Conservation (phyloP, 1,140 invertebrate genomes). For the Hycleus cichorii region DNA sequence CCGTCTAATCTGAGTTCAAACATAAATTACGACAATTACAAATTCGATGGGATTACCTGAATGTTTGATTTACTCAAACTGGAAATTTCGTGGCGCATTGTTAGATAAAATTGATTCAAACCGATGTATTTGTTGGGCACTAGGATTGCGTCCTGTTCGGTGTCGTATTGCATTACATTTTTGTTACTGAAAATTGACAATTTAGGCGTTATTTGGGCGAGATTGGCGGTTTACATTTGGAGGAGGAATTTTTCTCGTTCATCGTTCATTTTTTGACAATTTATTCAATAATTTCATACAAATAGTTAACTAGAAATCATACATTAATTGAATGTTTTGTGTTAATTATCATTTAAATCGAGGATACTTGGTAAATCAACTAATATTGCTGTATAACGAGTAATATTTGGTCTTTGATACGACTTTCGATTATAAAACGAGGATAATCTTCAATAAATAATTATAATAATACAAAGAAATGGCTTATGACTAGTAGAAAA, state of each 20-base stretch:
- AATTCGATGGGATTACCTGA: background rate
- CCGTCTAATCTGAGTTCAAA: background rate
- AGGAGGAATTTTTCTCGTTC: too few relatives aligned
- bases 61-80: background rate
- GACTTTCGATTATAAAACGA: too few relatives aligned
- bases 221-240: too few relatives aligned
- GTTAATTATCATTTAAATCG: too few relatives aligned
- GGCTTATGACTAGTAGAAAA: constrained; percentile 16
- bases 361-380: too few relatives aligned
- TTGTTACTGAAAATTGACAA: constrained; percentile 1
- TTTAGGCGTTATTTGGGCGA: too few relatives aligned
- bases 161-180: constrained; percentile 4
- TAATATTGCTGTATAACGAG: too few relatives aligned
- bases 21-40: background rate
- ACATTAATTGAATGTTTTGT: too few relatives aligned
- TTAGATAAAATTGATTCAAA: background rate
- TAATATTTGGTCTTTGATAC: too few relatives aligned
- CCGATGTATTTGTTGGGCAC: background rate
- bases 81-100: constrained; percentile 3
- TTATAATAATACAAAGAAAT: background rate
- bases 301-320: too few relatives aligned
- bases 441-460: constrained; percentile 1
- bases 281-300: too few relatives aligned
- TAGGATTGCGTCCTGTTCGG: background rate
- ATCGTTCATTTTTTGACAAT: too few relatives aligned